These are phyloP conservation scores for Ceriagrion tenellum DNA, from an alignment of 2,888 invertebrate species.

Conservation along the genomic window DNA sequence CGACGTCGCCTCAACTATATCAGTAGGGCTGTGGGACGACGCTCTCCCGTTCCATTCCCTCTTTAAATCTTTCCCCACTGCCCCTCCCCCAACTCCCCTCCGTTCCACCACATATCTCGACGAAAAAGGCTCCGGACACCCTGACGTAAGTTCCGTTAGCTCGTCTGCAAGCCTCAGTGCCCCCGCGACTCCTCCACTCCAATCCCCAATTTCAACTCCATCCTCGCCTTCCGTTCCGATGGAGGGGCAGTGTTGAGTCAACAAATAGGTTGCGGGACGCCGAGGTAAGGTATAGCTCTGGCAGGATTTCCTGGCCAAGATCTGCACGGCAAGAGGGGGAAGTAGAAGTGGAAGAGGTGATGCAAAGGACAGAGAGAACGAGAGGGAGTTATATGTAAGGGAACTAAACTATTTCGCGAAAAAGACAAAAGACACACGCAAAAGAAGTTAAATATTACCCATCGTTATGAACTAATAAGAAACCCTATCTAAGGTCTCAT, in stretches of 20 bases:
- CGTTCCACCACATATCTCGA: neutral
- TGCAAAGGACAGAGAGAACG: too few relatives aligned
- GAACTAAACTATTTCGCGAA: too few relatives aligned
- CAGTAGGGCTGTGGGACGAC: neutral
- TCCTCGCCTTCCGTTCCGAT: neutral
- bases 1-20: neutral
- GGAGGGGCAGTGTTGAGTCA: neutral
- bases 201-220: neutral
- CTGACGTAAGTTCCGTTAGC: neutral
- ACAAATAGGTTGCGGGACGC: neutral
- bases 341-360: too few relatives aligned
- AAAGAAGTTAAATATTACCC: too few relatives aligned
- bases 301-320: too few relatives aligned
- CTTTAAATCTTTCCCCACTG: neutral
- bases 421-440: too few relatives aligned
- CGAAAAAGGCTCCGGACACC: neutral
- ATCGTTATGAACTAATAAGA: too few relatives aligned
- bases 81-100: neutral
- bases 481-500: too few relatives aligned
- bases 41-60: neutral
- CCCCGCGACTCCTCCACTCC: neutral
- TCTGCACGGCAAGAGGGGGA: too few relatives aligned
- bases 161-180: neutral
- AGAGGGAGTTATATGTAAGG: too few relatives aligned
- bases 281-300: neutral